phyloP scores from a whole-genome alignment of 2,888 invertebrate genomes.

The Drosophila borborema region DNA sequence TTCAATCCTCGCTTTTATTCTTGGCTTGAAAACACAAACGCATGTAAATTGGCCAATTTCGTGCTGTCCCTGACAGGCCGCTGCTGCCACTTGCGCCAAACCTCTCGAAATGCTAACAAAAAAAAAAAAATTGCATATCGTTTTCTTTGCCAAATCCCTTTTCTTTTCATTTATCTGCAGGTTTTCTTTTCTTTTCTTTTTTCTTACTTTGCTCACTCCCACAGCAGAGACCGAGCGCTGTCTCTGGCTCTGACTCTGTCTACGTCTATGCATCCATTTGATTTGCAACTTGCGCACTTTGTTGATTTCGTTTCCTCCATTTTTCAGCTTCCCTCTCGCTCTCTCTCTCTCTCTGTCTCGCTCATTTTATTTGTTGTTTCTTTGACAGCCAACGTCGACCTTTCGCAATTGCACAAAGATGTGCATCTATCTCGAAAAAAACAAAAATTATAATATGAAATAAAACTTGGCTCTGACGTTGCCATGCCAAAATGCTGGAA shows the following conservation, averaged over 20 bases:
- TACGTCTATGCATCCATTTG: slow-evolving; percentile 47
- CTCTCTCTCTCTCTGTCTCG: neutral
- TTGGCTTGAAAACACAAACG: slow-evolving; percentile 63
- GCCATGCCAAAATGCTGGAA: slow-evolving; percentile 53
- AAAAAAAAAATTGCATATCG: slow-evolving; percentile 44
- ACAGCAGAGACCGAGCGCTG: neutral
- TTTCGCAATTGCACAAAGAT: slow-evolving; percentile 30
- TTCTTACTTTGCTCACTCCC: neutral
- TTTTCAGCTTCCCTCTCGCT: neutral
- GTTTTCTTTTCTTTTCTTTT: neutral
- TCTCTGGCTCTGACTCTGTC: neutral
- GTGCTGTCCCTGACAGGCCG: slow-evolving; percentile 49
- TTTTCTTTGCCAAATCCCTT: slow-evolving; percentile 57
- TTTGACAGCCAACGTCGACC: slow-evolving; percentile 56
- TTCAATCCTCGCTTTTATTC: slow-evolving; percentile 60
- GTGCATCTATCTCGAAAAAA: slow-evolving; percentile 23
- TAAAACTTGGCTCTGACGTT: slow-evolving; percentile 38
- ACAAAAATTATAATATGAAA: neutral
- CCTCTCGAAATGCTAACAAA: slow-evolving; percentile 21
- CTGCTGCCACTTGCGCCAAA: slow-evolving; percentile 12
- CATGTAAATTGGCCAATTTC: slow-evolving; percentile 80
- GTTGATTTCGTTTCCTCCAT: slow-evolving; percentile 44
- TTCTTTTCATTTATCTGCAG: slow-evolving; percentile 56
- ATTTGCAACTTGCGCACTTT: slow-evolving; percentile 70
- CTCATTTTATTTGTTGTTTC: slow-evolving; percentile 57